These are phyloP conservation scores for Aldabrachelys gigantea DNA, from an alignment of 2,113 vertebrate genomes.

Conservation along the genomic window DNA sequence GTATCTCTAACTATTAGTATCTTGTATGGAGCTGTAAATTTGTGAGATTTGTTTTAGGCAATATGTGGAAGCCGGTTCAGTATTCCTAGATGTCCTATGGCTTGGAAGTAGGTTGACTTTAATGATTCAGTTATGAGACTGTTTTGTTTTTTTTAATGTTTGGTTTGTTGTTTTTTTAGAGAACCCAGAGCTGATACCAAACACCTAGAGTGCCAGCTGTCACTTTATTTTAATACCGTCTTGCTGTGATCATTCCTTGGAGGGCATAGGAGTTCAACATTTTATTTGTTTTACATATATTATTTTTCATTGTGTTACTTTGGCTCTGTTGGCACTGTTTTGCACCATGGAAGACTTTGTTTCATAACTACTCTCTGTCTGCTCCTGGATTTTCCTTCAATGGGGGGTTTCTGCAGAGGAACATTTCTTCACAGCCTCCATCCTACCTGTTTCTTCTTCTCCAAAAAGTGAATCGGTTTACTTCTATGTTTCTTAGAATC, in stretches of 20 bases:
- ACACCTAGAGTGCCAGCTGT: conserved; percentile 10
- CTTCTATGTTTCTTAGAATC: background rate
- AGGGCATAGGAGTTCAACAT: background rate
- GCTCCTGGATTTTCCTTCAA: background rate
- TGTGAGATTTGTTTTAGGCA: background rate
- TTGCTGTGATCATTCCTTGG: background rate
- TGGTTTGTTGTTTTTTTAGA: background rate
- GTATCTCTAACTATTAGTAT: background rate
- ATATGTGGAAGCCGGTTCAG: background rate
- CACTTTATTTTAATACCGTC: conserved; percentile 10
- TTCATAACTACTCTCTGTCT: background rate
- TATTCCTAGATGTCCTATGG: background rate
- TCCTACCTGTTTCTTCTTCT: background rate
- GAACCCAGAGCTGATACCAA: background rate
- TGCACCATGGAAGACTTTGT: background rate
- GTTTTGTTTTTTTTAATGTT: background rate
- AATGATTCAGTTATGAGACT: background rate
- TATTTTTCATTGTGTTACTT: background rate
- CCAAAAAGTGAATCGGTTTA: background rate
- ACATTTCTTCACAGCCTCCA: fast-evolving
- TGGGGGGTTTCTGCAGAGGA: background rate
- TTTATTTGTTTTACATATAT: background rate
- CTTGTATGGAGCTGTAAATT: background rate
- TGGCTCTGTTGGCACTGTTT: background rate
- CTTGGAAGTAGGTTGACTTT: background rate